Conservation (phyloP, 2,888 invertebrate species). For the Tachina fera region DNA sequence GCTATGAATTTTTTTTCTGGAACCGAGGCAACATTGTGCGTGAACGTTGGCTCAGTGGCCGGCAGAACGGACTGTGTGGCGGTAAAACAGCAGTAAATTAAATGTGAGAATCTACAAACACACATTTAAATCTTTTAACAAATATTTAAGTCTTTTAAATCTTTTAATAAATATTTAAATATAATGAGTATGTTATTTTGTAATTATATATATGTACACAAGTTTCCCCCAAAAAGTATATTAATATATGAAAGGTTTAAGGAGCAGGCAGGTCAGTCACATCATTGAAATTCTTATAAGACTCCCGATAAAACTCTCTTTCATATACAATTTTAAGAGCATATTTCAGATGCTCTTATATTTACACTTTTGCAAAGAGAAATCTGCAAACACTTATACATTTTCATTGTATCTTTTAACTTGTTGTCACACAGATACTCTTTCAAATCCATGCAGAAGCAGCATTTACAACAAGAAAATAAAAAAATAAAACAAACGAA, state of each 20-base stretch:
- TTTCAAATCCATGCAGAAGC: constrained; percentile 9
- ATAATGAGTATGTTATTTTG: no score
- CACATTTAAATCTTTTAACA: no score
- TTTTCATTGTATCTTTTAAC: neutral
- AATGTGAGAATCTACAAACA: no score
- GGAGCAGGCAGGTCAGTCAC: neutral
- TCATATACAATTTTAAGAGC: neutral
- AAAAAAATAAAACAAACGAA: neutral
- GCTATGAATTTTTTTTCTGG: no score
- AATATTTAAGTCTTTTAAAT: no score
- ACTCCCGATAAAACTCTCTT: neutral
- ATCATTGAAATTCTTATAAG: neutral
- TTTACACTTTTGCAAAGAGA: neutral
- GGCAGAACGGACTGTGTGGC: no score
- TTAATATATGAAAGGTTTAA: neutral
- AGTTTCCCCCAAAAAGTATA: neutral
- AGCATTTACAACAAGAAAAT: constrained; percentile 7
- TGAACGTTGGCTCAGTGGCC: no score
- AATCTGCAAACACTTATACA: neutral
- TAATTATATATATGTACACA: no score
- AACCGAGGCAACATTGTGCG: no score
- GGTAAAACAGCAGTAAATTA: no score
- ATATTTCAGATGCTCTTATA: neutral
- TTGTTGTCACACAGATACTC: constrained; percentile 43
- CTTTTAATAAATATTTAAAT: no score